Base-by-base conservation (phyloP, 2,888 invertebrate species). In the Mimumesa dahlbomi region DNA sequence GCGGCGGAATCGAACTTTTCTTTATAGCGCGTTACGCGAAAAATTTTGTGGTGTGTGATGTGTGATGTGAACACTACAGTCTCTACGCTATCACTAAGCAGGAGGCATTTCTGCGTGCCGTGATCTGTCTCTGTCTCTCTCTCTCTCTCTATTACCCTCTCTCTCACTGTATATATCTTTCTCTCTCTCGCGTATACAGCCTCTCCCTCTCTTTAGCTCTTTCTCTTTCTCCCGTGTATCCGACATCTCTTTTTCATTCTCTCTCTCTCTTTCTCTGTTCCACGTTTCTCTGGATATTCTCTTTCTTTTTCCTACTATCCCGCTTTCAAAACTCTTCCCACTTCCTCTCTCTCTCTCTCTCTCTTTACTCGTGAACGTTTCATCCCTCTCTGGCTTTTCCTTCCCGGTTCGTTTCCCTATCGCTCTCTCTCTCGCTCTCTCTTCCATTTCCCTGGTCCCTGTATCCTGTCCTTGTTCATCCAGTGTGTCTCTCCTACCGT, bases 71-170 rank as follows among this genome's bases (percentile, higher is more conserved):
- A 84, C 88, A 82, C 86, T 84, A 87, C 87, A 85, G 82, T 85
- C 84, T 87, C 87, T 86, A 86, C 87, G 87, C 86, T 88, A 88
- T 88, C 88, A 87, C 88, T 88, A 87, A 88, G 84, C 86, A 79
- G 77, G 81, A 73, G 76, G 81, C 71, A 79, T 83, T 70, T 81
- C 84, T 79, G 80, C 80, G 79, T 82, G 67, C 68, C 78, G 71
- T 63, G 72, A 65, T 64, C 61, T 69, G 69, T 68, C 73, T 75
- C 67, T 66, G 52, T 64, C 38, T 46, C 43, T 42, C 70, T 58
- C 65, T 48, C 34, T 43, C 62, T 59, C 54, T 62, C 69, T 48
- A 38, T 34, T 40, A 38, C 54, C 19, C 73, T 56, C 59, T 19
- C 49, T 25, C 38, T 43, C 54, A 22, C 67, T 53, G 53, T 43